phyloP scores from a whole-genome alignment of 2,888 invertebrate species.

The Apotomis capreana region DNA sequence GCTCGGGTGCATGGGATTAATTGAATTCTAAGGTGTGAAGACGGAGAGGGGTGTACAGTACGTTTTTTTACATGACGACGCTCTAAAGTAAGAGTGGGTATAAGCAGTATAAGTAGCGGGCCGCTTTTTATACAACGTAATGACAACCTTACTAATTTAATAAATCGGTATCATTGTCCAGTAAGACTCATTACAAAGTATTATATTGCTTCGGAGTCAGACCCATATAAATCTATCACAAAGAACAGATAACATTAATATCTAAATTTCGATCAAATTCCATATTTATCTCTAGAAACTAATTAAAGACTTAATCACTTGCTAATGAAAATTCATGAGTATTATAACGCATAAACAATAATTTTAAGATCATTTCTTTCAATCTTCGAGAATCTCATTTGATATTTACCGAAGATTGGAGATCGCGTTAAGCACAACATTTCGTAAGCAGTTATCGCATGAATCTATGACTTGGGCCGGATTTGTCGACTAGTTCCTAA shows the following conservation, averaged over 20 bases:
- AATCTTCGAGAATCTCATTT: conserved; percentile 11
- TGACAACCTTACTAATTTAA: conserved; percentile 1
- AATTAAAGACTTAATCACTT: conserved; percentile 23
- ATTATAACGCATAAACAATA: conserved; percentile 6
- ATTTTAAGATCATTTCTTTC: background rate
- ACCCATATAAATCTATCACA: background rate
- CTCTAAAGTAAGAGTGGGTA: conserved; percentile 42
- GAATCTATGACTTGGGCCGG: conserved; percentile 50
- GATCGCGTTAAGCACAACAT: background rate
- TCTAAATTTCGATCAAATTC: conserved; percentile 17
- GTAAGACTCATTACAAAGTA: background rate
- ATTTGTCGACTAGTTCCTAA: conserved; percentile 58
- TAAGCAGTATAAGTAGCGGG: background rate
- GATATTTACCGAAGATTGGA: conserved; percentile 14
- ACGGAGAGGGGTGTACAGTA: conserved; percentile 57
- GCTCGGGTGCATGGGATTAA: conserved; percentile 74
- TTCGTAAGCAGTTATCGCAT: conserved; percentile 16
- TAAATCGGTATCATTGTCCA: background rate
- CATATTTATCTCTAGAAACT: conserved; percentile 12
- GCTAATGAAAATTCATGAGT: conserved; percentile 21
- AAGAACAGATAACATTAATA: background rate
- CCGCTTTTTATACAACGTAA: conserved; percentile 6
- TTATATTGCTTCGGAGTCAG: background rate
- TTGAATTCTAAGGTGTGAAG: conserved; percentile 82
- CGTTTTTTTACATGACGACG: conserved; percentile 54